These are phyloP conservation scores for Panopea generosa DNA, from an alignment of 2,888 invertebrate genomes.

Conservation along the genomic window DNA sequence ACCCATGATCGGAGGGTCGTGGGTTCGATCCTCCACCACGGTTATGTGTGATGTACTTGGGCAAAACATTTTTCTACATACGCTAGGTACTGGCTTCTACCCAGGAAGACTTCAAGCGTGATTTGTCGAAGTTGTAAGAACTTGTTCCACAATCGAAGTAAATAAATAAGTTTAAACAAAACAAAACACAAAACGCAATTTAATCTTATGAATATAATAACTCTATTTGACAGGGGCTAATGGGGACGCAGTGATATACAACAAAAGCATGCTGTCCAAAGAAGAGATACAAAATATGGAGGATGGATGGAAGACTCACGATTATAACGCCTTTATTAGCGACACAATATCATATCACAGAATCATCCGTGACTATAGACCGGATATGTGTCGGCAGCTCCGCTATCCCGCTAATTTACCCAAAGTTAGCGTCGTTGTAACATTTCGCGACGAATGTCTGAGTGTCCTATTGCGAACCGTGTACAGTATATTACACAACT, in stretches of 20 bases:
- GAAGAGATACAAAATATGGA: neutral
- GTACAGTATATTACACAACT: slow-evolving; percentile 44
- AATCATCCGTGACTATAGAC: slow-evolving; percentile 31
- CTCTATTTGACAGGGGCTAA: neutral
- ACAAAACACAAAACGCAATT: no score
- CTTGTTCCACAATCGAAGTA: no score
- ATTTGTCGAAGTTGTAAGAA: no score
- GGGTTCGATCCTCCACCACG: no score
- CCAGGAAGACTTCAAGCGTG: no score
- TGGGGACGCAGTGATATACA: neutral
- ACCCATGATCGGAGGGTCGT: no score
- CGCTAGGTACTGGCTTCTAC: no score
- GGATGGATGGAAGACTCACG: slow-evolving; percentile 11
- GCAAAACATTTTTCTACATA: no score
- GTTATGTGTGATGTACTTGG: no score
- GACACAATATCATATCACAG: slow-evolving; percentile 39
- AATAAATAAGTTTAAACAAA: no score
- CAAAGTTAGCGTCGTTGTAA: slow-evolving; percentile 37
- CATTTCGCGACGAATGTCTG: slow-evolving; percentile 51
- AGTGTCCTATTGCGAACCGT: slow-evolving; percentile 44
- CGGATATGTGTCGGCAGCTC: slow-evolving; percentile 14
- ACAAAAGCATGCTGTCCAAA: neutral
- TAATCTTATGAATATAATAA: no score
- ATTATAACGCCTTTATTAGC: slow-evolving; percentile 46
- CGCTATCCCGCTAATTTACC: slow-evolving; percentile 30